Conservation (phyloP, 2,797 vertebrate genomes). For the Mareca strepera region DNA sequence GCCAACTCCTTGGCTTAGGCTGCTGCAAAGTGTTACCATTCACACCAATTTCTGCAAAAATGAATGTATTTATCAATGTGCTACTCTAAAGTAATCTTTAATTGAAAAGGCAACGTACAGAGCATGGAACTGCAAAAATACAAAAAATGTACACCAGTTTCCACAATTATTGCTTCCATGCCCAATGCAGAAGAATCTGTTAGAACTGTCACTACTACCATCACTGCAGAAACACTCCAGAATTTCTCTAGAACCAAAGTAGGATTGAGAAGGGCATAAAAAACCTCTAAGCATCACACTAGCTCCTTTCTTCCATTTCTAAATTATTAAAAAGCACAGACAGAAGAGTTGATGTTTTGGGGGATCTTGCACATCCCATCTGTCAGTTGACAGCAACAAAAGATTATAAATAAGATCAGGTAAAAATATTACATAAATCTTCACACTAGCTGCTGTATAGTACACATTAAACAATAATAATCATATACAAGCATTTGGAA, state of each 20-base stretch:
- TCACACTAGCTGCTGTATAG: neutral
- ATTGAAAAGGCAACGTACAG: neutral
- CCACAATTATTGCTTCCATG: neutral
- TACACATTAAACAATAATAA: rapidly evolving
- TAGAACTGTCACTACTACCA: neutral
- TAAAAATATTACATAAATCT: neutral
- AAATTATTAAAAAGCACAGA: neutral
- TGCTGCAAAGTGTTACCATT: neutral
- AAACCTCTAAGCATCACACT: neutral
- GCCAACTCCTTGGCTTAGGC: neutral
- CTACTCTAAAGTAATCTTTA: neutral
- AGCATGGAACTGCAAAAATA: neutral
- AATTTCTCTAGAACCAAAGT: neutral
- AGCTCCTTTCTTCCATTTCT: neutral
- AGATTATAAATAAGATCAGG: neutral
- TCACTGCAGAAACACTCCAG: neutral
- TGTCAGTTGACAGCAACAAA: neutral
- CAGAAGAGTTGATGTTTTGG: neutral
- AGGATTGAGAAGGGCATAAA: neutral
- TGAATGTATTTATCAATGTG: neutral
- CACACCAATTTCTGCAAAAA: neutral
- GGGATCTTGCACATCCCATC: neutral
- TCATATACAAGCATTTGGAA: neutral
- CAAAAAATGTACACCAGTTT: rapidly evolving
- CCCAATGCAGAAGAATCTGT: neutral